Evolutionary conservation across 2,113 vertebrate genomes (phyloP).

Genomic region (western clawed frog (Xenopus tropicalis)): DNA sequence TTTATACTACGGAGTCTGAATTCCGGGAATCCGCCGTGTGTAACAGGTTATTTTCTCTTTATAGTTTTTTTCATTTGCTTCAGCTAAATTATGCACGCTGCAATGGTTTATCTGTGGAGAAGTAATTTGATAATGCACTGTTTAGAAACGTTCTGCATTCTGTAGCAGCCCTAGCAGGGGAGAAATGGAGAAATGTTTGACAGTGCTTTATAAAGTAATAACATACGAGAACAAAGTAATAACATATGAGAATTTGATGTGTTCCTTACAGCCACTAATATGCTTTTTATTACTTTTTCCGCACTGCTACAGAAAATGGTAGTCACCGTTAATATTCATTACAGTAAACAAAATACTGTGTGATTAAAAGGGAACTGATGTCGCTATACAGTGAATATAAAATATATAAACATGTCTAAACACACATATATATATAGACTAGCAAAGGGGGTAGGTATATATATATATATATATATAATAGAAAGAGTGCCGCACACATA

Average conservation of each 20-base stretch:
- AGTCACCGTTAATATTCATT: too few species aligned
- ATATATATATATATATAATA: too few species aligned
- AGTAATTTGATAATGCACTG: background rate
- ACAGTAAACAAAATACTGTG: too few species aligned
- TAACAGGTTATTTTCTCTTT: background rate
- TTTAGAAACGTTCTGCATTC: background rate
- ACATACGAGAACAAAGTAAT: background rate
- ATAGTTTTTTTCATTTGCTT: background rate
- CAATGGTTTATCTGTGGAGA: background rate
- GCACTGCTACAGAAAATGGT: background rate
- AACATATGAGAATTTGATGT: background rate
- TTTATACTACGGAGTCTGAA: background rate
- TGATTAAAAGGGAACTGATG: too few species aligned
- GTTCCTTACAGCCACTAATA: background rate
- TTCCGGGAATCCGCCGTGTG: background rate
- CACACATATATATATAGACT: too few species aligned
- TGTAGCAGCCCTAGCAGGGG: background rate
- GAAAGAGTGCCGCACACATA: too few species aligned
- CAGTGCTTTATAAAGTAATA: background rate
- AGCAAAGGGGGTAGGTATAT: too few species aligned
- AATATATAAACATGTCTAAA: too few species aligned
- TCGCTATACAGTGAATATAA: too few species aligned
- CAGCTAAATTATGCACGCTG: background rate
- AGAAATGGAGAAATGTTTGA: background rate
- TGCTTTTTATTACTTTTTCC: background rate